Evolutionary conservation across 2,113 vertebrate genomes (phyloP), one percentile per base, ranked within the genome.

Genomic region (Nothobranchius kuhntae): DNA sequence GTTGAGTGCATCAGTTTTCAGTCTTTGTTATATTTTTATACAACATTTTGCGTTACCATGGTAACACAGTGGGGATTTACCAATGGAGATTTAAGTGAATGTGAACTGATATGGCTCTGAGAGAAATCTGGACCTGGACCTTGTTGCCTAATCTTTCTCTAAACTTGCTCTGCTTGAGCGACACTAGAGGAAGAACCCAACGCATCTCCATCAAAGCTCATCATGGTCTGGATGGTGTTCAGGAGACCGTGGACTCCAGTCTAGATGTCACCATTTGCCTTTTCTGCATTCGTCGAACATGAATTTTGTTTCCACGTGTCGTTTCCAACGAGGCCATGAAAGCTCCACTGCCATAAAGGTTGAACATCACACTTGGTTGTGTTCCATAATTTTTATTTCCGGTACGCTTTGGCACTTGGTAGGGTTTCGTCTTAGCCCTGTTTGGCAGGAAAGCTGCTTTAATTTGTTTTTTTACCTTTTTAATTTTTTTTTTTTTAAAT

Each of bases 11-110:
- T 84, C 62, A 54, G 77, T 81, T 85, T 74, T 81, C 68, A 67
- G 83, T 86, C 71, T 89, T 83, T 85, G 78, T 89, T 86, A 88
- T 83, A 86, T 86, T 92, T 91, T 91, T 93, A 89, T 90, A 90
- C 73, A 0, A 70, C 46, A 6, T 85, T 81, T 87, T 87, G 65
- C 53, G 81, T 90, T 91, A 77, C 81, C 53, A 82, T 78, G 84
- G 77, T 78, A 80, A 85, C 54, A 68, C 78, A 68, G 75, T 72
- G 83, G 52, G 38, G 71, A 85, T 83, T 80, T 46, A 71, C 82
- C 65, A 77, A 79, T 78, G 81, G 65, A 47, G 64, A 57, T 79
- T 76, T 80, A 76, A 88, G 81, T 89, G 84, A 78, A 81, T 82
- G 71, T 86, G 57, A 80, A 60, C 70, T 68, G 53, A 75, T 66